These are phyloP conservation scores for Drosophila histrio DNA, from an alignment of 2,888 invertebrate genomes.

Conservation along the genomic window DNA sequence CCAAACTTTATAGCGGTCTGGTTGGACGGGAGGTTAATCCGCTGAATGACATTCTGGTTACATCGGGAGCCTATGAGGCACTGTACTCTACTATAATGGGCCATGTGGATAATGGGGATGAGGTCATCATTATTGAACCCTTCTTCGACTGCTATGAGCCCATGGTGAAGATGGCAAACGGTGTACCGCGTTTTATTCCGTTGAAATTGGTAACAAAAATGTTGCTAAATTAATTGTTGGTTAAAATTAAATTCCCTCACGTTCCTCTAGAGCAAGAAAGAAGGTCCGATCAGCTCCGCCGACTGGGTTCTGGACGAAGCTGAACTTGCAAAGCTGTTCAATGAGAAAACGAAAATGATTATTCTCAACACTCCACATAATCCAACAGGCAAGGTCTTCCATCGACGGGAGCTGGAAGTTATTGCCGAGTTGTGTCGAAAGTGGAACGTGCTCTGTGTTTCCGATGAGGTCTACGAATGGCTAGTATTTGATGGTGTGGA, in stretches of 20 bases:
- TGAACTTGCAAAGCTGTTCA: constrained; percentile 93
- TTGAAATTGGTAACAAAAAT: constrained; percentile 88
- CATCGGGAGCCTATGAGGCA: constrained; percentile 97
- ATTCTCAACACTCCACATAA: constrained; percentile 99
- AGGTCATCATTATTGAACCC: constrained; percentile 98
- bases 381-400: constrained; percentile 95
- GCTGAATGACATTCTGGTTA: constrained; percentile 93
- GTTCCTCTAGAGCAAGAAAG: constrained; percentile 69
- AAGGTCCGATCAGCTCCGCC: constrained; percentile 86
- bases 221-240: not conserved
- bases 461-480: constrained; percentile 99
- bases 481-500: constrained; percentile 92
- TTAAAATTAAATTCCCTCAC: not conserved
- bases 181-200: constrained; percentile 93
- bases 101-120: constrained; percentile 93
- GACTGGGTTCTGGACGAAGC: constrained; percentile 95
- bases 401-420: constrained; percentile 87
- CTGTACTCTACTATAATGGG: constrained; percentile 93
- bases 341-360: constrained; percentile 94
- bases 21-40: constrained; percentile 92
- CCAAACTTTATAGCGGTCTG: constrained; percentile 93
- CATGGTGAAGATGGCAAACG: constrained; percentile 95
- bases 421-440: constrained; percentile 96
- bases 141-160: constrained; percentile 99
- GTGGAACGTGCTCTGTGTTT: constrained; percentile 94